phyloP scores from a whole-genome alignment of 2,113 vertebrate species.

The Dunckerocampus dactyliophorus region DNA sequence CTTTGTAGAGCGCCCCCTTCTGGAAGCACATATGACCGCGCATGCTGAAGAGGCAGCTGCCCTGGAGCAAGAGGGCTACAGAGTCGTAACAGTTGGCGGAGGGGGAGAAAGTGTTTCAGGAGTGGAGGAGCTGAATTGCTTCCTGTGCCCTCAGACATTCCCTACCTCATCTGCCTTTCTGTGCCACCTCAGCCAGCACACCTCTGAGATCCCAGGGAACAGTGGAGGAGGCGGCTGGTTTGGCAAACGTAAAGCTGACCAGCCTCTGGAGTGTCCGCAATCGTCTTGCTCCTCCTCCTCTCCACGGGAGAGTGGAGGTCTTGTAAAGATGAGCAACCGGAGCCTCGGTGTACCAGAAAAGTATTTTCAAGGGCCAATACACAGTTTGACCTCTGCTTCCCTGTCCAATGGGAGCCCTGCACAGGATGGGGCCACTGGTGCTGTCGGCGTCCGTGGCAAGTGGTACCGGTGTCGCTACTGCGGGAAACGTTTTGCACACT shows the following conservation, averaged over 20 bases:
- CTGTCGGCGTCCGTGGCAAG: conserved; percentile 77
- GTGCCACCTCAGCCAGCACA: conserved; percentile 86
- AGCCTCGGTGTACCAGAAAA: conserved; percentile 55
- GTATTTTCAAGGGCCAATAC: conserved; percentile 59
- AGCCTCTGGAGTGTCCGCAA: conserved; percentile 40
- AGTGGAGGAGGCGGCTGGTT: conserved; percentile 27
- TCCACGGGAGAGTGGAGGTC: conserved; percentile 38
- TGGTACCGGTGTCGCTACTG: conserved; percentile 94
- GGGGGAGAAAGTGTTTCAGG: neutral
- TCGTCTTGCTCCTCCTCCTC: conserved; percentile 62
- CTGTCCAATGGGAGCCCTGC: conserved; percentile 42
- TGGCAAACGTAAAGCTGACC: conserved; percentile 67
- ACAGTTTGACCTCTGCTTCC: conserved; percentile 45
- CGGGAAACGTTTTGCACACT: conserved; percentile 93
- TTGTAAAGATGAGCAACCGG: conserved; percentile 47
- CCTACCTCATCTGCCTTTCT: conserved; percentile 79
- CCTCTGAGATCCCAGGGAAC: conserved; percentile 43
- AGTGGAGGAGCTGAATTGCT: conserved; percentile 62
- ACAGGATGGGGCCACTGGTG: conserved; percentile 41
- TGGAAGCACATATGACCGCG: conserved; percentile 84
- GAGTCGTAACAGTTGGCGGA: conserved; percentile 9
- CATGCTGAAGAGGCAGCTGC: conserved; percentile 77
- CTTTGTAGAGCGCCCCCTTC: conserved; percentile 84
- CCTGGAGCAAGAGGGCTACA: conserved; percentile 34
- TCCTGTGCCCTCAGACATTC: conserved; percentile 75